These are phyloP conservation scores for Hydrotaea cyrtoneurina DNA, from an alignment of 2,888 invertebrate species.

Conservation along the genomic window DNA sequence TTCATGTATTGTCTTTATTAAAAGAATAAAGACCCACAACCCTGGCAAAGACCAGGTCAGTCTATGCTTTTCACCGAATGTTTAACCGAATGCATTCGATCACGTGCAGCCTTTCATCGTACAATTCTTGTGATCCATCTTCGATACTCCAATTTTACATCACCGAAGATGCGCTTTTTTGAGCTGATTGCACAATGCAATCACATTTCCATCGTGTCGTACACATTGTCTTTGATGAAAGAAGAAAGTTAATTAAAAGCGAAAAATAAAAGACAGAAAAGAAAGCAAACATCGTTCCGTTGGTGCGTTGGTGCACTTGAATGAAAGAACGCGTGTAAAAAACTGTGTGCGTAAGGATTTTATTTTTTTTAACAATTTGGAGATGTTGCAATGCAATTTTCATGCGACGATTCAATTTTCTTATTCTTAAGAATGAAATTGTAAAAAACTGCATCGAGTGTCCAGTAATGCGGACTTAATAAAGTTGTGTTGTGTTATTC, in stretches of 20 bases:
- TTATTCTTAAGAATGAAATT: slow-evolving; percentile 46
- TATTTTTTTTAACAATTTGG: slow-evolving; percentile 63
- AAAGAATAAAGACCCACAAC: no score
- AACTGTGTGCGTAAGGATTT: slow-evolving; percentile 61
- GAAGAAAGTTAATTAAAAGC: slow-evolving; percentile 59
- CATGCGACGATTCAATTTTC: slow-evolving; percentile 49
- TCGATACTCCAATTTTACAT: no score
- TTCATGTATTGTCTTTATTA: no score
- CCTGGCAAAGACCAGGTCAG: no score
- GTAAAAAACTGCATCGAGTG: no score
- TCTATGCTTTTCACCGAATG: no score
- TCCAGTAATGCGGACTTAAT: no score
- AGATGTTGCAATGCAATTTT: slow-evolving; percentile 57
- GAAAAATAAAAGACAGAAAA: slow-evolving; percentile 3
- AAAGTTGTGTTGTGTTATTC: no score
- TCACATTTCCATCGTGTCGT: slow-evolving; percentile 12
- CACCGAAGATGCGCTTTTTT: neutral
- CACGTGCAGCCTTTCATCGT: no score
- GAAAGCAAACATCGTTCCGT: neutral
- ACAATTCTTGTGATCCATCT: no score
- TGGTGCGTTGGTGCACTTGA: neutral
- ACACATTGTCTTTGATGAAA: slow-evolving; percentile 21
- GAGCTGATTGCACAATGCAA: neutral
- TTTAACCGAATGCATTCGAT: no score
- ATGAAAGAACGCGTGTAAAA: slow-evolving; percentile 41